A percentile compares a stretch with the other conserved stretches of the same genome.
Evolutionary conservation across 1,140 invertebrate genomes (phyloP).

Genomic region (Drosophila elegans): DNA sequence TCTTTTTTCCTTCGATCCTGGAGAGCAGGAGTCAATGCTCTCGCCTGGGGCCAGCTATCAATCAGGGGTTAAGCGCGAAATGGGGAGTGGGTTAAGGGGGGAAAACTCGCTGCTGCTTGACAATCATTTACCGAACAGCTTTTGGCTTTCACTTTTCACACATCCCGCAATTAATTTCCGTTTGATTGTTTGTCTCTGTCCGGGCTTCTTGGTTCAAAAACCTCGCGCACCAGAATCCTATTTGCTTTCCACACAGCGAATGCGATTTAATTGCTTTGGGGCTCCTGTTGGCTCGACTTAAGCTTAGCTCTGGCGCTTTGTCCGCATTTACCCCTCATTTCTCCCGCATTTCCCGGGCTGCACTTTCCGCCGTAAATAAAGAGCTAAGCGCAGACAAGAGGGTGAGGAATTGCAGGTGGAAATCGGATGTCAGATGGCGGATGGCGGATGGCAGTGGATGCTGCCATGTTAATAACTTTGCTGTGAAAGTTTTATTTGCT

Average conservation of each 20-base stretch:
- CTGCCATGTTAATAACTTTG: conserved; percentile 65
- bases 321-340: not conserved
- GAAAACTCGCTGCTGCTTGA: conserved; percentile 8
- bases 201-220: conserved; percentile 5
- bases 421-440: conserved; percentile 6
- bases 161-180: conserved; percentile 76
- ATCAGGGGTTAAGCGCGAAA: conserved; percentile 24
- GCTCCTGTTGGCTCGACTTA: conserved; percentile 27
- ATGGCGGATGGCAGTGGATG: conserved; percentile 15
- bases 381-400: conserved; percentile 44
- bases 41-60: conserved; percentile 5
- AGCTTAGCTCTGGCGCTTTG: conserved; percentile 12
- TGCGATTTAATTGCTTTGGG: conserved; percentile 72
- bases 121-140: conserved; percentile 36
- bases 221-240: conserved; percentile 8
- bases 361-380: conserved; percentile 72
- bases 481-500: conserved; percentile 63
- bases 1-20: not conserved
- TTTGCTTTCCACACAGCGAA: conserved; percentile 16
- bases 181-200: conserved; percentile 74
- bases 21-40: conserved; percentile 35
- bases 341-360: conserved; percentile 25
- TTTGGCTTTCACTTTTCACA: conserved; percentile 71
- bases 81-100: not conserved
- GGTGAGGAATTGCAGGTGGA: conserved; percentile 2